Evolutionary conservation across 1,140 invertebrate genomes (phyloP).

Genomic region (Drosophila serrata): DNA sequence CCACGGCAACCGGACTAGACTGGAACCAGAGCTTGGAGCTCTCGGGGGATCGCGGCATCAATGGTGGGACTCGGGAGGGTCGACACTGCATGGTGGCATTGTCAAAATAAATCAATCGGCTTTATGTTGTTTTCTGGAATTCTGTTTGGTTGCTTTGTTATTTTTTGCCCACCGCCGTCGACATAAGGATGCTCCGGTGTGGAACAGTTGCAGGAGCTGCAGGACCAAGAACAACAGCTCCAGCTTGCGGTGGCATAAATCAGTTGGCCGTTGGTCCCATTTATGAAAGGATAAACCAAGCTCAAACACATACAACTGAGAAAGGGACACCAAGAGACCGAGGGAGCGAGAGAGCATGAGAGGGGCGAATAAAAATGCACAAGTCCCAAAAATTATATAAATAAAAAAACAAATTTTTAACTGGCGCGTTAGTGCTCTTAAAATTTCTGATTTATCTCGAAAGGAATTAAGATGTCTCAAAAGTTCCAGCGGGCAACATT

Average conservation of each 20-base stretch:
- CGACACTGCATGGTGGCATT: constrained; percentile 71
- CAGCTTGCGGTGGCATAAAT: constrained; percentile 82
- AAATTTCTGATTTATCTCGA: constrained; percentile 76
- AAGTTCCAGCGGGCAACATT: constrained; percentile 67
- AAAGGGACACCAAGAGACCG: too few species aligned
- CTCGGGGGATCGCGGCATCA: constrained; percentile 37
- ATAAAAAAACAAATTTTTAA: constrained; percentile 73
- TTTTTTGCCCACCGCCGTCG: constrained; percentile 59
- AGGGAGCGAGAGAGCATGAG: neutral
- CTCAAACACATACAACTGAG: constrained; percentile 32
- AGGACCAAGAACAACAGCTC: constrained; percentile 34
- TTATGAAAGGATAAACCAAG: constrained; percentile 79
- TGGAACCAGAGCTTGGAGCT: constrained; percentile 9
- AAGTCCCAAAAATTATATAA: constrained; percentile 63
- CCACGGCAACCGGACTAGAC: constrained; percentile 35
- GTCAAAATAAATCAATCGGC: constrained; percentile 85
- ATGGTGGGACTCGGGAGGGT: constrained; percentile 8
- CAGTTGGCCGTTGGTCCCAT: constrained; percentile 75
- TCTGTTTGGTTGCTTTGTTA: constrained; percentile 79
- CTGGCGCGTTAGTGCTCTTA: constrained; percentile 12
- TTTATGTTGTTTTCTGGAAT: constrained; percentile 84
- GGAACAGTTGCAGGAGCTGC: constrained; percentile 37
- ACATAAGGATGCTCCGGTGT: constrained; percentile 63
- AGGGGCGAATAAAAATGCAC: constrained; percentile 67
- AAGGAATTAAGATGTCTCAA: constrained; percentile 82